phyloP scores from a whole-genome alignment of 2,888 invertebrate species.

The Papilio gigon region DNA sequence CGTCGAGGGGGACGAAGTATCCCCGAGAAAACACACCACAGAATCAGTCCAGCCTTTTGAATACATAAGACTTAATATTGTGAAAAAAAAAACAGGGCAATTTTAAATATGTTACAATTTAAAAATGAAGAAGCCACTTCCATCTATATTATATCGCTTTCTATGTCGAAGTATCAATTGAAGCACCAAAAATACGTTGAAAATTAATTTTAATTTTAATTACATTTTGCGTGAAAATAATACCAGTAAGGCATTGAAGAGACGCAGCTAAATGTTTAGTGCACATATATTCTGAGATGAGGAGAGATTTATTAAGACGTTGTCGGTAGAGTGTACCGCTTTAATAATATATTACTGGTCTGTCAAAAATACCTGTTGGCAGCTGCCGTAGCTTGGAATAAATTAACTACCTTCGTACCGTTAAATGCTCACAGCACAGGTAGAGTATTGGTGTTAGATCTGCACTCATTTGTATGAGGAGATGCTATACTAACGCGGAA shows the following conservation, averaged over 20 bases:
- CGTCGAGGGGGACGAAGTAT: too few species aligned
- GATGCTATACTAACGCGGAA: not conserved
- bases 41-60: too few species aligned
- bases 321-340: slow-evolving; percentile 22
- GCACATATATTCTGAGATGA: slow-evolving; percentile 10
- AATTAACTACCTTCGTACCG: slow-evolving; percentile 23
- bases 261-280: slow-evolving; percentile 12
- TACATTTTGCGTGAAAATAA: not conserved
- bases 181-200: not conserved
- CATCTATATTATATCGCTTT: too few species aligned
- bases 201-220: not conserved
- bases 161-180: too few species aligned
- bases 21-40: too few species aligned
- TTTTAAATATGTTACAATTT: too few species aligned
- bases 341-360: slow-evolving; percentile 24
- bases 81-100: too few species aligned
- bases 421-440: not conserved
- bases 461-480: too few species aligned
- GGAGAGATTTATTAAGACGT: slow-evolving; percentile 19
- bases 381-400: slow-evolving; percentile 16
- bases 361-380: slow-evolving; percentile 19
- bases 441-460: not conserved
- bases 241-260: not conserved
- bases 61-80: too few species aligned
- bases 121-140: too few species aligned